A percentile compares a stretch with the other conserved stretches of the same genome.
Conservation (phyloP, 1,140 invertebrate genomes). For the Dinoponera quadriceps region DNA sequence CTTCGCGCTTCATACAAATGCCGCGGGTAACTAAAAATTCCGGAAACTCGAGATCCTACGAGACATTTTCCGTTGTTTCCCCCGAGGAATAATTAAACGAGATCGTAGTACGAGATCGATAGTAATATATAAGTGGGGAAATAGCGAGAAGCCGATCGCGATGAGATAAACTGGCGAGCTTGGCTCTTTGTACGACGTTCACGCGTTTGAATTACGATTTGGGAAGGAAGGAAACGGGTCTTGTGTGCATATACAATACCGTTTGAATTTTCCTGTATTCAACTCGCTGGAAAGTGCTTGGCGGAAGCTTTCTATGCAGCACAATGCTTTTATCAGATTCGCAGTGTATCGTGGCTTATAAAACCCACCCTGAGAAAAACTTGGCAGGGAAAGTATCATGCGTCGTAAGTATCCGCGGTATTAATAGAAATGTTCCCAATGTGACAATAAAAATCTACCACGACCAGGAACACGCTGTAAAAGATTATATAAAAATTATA, state of each 20-base stretch:
- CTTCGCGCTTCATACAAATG: not conserved
- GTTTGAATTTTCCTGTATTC: conserved; percentile 61
- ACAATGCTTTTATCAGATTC: conserved; percentile 69
- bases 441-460: not conserved
- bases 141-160: too few relatives aligned
- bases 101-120: conserved; percentile 28
- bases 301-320: conserved; percentile 68
- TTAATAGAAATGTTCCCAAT: conserved; percentile 15
- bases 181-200: conserved; percentile 26
- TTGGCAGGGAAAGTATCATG: conserved; percentile 35
- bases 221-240: conserved; percentile 52
- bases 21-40: not conserved
- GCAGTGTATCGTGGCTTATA: conserved; percentile 62
- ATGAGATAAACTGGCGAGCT: not conserved
- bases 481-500: not conserved
- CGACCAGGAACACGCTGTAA: not conserved
- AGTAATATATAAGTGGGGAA: too few relatives aligned
- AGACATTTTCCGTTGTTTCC: conserved; percentile 26
- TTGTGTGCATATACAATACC: conserved; percentile 44
- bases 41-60: not conserved
- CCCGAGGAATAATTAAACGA: conserved; percentile 14
- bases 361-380: conserved; percentile 44
- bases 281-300: conserved; percentile 69
- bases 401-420: not conserved
- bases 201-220: conserved; percentile 13